Base-by-base conservation (phyloP, 2,888 invertebrate species). In the Sisyra nigra region DNA sequence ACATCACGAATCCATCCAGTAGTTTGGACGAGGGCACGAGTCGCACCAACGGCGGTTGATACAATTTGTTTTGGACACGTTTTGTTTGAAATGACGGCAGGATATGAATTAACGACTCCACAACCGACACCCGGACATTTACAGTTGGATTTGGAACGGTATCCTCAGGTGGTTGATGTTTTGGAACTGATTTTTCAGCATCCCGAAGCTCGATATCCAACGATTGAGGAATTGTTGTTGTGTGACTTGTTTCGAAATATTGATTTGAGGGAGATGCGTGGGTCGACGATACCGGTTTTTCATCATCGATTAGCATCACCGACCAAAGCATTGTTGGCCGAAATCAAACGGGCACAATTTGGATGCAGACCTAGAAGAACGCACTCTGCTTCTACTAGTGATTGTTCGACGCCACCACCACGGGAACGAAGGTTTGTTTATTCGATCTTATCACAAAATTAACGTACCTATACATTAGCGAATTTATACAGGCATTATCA, bases 61-160 rank as follows among this genome's bases (percentile, higher is more conserved):
- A 72, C 74, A 11, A 66, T 80, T 48, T 77, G 77, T 53, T 80
- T 91, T 52, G 89, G 88, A 24, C 83, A 85, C 59, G 74, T 92
- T 55, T 67, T 93, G 45, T 91, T 84, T 60, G 92, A 92, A 66
- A 92, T 92, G 91, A 80, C 87, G 53, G 80, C 86, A 13, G 92
- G 87, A 32, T 76, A 80, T 50, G 85, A 88, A 55, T 64, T 89
- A 48, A 76, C 80, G 51, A 69, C 80, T 33, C 75, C 86, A 41
- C 73, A 74, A 55, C 83, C 84, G 40, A 74, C 81, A 50, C 73
- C 80, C 3, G 76, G 77, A 49, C 76, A 89, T 55, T 66, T 84
- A 58, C 59, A 74, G 59, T 62, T 79, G 61, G 76, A 81, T 60
- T 62, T 83, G 51, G 73, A 75, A 52, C 66, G 72, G 55, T 75